Evolutionary conservation across 2,113 vertebrate species (phyloP).

Genomic region (Ibidorhyncha struthersii): DNA sequence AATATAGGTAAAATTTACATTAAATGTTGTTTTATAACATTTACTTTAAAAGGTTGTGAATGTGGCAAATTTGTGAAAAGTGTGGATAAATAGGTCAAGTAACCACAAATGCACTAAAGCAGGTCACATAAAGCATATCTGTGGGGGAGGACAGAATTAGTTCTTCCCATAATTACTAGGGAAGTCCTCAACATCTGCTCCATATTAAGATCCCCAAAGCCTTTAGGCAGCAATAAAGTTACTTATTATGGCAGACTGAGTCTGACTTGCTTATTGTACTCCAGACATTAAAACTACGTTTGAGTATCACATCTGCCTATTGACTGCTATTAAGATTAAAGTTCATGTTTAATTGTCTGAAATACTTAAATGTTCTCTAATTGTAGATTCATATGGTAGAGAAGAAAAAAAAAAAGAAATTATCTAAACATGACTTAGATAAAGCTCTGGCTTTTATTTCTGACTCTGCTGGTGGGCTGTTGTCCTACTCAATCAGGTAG

Average conservation of each 20-base stretch:
- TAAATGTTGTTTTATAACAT: neutral
- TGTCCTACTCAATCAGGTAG: neutral
- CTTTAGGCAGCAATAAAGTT: constrained; percentile 15
- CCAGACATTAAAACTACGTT: neutral
- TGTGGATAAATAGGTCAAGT: neutral
- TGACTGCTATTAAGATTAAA: neutral
- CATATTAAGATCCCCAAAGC: neutral
- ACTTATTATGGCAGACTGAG: neutral
- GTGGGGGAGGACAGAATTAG: neutral
- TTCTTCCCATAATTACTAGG: neutral
- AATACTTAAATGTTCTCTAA: neutral
- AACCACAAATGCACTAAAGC: neutral
- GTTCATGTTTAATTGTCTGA: neutral
- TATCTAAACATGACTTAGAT: neutral
- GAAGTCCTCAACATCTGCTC: constrained; percentile 4
- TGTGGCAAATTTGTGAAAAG: neutral
- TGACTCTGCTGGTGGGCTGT: neutral
- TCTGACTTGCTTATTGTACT: neutral
- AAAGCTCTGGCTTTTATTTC: neutral
- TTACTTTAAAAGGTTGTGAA: neutral
- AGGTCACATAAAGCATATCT: neutral
- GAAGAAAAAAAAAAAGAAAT: neutral
- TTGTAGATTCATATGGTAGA: neutral
- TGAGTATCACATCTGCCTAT: neutral
- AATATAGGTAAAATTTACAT: neutral